phyloP scores from a whole-genome alignment of 2,113 vertebrate genomes.

The Ondatra zibethicus region DNA sequence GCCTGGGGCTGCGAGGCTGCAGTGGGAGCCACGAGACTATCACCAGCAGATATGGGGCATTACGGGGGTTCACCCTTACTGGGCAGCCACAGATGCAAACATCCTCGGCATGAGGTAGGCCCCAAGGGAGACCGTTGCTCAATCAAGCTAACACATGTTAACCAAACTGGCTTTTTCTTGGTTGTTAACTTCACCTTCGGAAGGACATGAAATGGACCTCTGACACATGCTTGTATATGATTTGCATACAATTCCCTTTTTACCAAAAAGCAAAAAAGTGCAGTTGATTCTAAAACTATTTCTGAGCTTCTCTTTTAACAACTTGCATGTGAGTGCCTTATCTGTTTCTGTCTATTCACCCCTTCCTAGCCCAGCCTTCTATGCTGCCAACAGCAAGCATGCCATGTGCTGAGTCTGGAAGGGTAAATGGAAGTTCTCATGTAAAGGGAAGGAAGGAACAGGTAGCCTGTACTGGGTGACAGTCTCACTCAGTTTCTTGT shows the following conservation, averaged over 20 bases:
- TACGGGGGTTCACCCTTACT: background rate
- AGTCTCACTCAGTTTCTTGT: background rate
- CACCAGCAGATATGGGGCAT: background rate
- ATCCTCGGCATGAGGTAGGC: background rate
- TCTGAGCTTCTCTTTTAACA: background rate
- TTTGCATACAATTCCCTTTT: background rate
- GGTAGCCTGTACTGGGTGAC: no score
- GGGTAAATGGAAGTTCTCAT: background rate
- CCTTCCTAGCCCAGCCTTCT: background rate
- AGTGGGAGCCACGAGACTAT: no score
- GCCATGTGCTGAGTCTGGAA: background rate
- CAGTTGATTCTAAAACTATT: background rate
- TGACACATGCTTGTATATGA: background rate
- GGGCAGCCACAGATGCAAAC: background rate
- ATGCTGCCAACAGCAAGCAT: background rate
- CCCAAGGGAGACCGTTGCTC: background rate
- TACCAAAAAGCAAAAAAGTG: background rate
- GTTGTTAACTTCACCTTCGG: background rate
- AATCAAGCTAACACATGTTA: background rate
- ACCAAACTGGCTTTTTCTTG: background rate
- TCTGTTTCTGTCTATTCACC: background rate
- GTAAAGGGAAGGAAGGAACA: background rate
- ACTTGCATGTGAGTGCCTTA: background rate
- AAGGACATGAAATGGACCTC: conserved; percentile 29
- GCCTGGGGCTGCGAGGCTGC: background rate